These are phyloP conservation scores for Lepus europaeus DNA, from an alignment of 2,113 vertebrate species.

Conservation along the genomic window DNA sequence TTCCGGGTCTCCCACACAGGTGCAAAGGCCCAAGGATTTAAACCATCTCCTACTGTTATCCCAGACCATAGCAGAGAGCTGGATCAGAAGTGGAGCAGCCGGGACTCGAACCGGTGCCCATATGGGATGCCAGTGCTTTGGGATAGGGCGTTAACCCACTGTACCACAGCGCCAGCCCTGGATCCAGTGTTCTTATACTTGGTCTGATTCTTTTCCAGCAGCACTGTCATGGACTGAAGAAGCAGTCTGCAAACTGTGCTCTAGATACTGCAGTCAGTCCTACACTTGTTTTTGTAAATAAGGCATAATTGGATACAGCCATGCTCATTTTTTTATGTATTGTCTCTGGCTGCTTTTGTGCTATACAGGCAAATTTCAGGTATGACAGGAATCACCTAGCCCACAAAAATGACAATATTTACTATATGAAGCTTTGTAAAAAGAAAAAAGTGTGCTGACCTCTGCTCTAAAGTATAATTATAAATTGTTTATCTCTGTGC, in stretches of 20 bases:
- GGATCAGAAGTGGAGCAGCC: too few species aligned
- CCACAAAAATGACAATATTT: neutral
- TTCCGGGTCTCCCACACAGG: too few species aligned
- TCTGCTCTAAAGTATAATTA: neutral
- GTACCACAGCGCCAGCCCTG: too few species aligned
- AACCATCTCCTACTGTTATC: too few species aligned
- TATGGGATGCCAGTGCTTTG: too few species aligned
- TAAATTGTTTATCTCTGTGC: neutral
- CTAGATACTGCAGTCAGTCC: neutral
- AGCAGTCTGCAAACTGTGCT: neutral
- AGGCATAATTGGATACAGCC: neutral
- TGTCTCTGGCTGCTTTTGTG: neutral
- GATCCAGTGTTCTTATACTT: neutral
- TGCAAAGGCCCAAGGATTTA: too few species aligned
- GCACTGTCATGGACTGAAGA: neutral
- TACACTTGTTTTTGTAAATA: neutral
- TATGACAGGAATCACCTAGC: neutral
- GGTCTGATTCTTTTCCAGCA: neutral
- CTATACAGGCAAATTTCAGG: neutral
- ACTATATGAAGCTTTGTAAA: neutral
- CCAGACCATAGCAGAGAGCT: too few species aligned
- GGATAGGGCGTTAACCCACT: too few species aligned
- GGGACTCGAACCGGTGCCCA: too few species aligned
- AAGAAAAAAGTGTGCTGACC: neutral
- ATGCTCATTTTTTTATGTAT: neutral